phyloP scores from a whole-genome alignment of 1,140 invertebrate genomes.

The Aphidius ervi region DNA sequence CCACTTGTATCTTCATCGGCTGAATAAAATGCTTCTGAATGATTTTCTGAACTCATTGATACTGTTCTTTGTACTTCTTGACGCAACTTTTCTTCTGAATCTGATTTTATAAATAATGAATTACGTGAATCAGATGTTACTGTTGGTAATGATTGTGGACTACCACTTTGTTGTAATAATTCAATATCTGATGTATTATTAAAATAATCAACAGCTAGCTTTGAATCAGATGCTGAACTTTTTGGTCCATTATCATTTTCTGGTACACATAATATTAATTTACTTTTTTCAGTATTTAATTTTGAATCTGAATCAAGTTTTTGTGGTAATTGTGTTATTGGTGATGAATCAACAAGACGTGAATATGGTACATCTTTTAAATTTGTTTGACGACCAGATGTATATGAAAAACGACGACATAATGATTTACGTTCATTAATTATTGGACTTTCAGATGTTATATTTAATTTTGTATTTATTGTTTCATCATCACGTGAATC shows the following conservation, averaged over 20 bases:
- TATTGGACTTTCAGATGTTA: constrained; percentile 45
- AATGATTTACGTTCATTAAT: constrained; percentile 52
- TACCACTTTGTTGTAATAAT: constrained; percentile 30
- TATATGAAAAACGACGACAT: constrained; percentile 63
- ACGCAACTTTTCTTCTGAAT: constrained; percentile 54
- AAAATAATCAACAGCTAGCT: constrained; percentile 70
- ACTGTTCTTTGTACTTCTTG: constrained; percentile 72
- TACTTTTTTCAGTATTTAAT: constrained; percentile 63
- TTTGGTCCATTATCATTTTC: constrained; percentile 56
- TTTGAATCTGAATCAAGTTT: constrained; percentile 79
- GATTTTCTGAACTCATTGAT: constrained; percentile 83
- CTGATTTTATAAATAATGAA: constrained; percentile 56
- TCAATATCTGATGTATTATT: constrained; percentile 38
- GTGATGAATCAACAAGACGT: constrained; percentile 66
- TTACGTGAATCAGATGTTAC: constrained; percentile 59
- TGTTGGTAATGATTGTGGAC: constrained; percentile 39
- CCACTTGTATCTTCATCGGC: constrained; percentile 79
- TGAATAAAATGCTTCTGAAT: constrained; percentile 86
- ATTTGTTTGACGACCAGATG: constrained; percentile 47
- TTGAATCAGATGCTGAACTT: constrained; percentile 75
- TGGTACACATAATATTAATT: constrained; percentile 57
- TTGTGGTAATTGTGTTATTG: constrained; percentile 52
- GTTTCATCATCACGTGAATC: constrained; percentile 36
- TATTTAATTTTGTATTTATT: constrained; percentile 40
- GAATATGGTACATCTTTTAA: constrained; percentile 74